Evolutionary conservation across 1,140 invertebrate species (phyloP).

Genomic region (Ruditapes philippinarum): DNA sequence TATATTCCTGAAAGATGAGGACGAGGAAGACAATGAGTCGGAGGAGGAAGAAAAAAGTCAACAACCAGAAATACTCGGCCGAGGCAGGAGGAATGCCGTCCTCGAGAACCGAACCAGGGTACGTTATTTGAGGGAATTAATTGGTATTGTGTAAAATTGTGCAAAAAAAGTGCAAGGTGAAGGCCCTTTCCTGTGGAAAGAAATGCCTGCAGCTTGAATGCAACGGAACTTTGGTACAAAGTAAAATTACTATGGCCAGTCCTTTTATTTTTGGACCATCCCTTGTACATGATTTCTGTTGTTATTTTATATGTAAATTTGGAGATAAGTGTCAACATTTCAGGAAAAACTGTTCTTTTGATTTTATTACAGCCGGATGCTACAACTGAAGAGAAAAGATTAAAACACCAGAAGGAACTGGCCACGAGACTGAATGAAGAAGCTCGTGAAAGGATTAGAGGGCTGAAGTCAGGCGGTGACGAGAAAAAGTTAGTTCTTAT

Average conservation of each 20-base stretch:
- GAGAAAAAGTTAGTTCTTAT: conserved; percentile 93
- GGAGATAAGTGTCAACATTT: no score
- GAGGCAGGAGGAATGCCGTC: conserved; percentile 97
- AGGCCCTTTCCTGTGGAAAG: no score
- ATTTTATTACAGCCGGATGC: conserved; percentile 94
- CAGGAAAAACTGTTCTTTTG: conserved; percentile 23
- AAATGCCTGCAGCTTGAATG: no score
- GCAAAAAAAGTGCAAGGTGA: no score
- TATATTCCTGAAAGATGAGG: conserved; percentile 95
- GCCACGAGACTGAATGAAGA: conserved; percentile 96
- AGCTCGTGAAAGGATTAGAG: conserved; percentile 96
- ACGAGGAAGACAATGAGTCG: conserved; percentile 89
- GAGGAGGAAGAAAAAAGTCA: conserved; percentile 92
- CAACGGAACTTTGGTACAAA: no score
- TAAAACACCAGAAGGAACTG: conserved; percentile 98
- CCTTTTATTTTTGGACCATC: no score
- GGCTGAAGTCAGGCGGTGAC: conserved; percentile 92
- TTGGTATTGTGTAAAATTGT: no score
- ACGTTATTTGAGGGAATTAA: no score
- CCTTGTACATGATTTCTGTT: no score
- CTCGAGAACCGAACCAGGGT: conserved; percentile 97
- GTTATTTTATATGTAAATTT: no score
- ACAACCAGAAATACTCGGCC: conserved; percentile 91
- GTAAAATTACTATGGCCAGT: no score
- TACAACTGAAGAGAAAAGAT: conserved; percentile 98